A percentile compares a stretch with the other conserved stretches of the same genome.
Conservation (phyloP, 2,113 vertebrate species). For the Lutjanus erythropterus region DNA sequence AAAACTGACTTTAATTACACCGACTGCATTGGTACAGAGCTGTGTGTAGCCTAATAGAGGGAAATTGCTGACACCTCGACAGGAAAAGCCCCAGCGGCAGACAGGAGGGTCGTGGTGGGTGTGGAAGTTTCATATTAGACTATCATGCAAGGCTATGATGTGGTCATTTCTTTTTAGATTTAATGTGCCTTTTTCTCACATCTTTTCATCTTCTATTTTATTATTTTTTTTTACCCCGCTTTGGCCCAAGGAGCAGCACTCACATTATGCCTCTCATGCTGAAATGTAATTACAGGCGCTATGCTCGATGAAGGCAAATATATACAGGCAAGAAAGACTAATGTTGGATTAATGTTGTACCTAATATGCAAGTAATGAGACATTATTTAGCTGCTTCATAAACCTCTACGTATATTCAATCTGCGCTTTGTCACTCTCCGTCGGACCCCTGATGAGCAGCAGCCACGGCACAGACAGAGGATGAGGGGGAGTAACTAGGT, state of each 20-base stretch:
- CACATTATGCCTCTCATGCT: not conserved
- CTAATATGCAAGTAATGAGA: conserved; percentile 54
- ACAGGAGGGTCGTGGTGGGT: conserved; percentile 13
- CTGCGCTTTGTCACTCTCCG: conserved; percentile 39
- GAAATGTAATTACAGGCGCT: conserved; percentile 40
- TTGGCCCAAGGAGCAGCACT: not conserved
- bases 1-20: conserved; percentile 66
- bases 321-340: conserved; percentile 35
- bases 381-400: conserved; percentile 45
- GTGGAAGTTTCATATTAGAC: conserved; percentile 29
- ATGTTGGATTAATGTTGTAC: conserved; percentile 45
- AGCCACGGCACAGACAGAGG: conserved; percentile 54
- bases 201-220: conserved; percentile 20
- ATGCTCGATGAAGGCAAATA: conserved; percentile 40
- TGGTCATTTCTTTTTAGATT: conserved; percentile 17
- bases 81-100: conserved; percentile 43
- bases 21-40: conserved; percentile 26
- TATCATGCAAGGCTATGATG: conserved; percentile 14
- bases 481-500: conserved; percentile 74
- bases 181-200: not conserved
- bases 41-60: conserved; percentile 46
- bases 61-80: conserved; percentile 68
- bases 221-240: not conserved
- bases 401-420: conserved; percentile 5
- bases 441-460: conserved; percentile 50